A percentile compares a stretch with the other conserved stretches of the same genome.
These are phyloP conservation scores for Hoplodrina blanda DNA, from an alignment of 2,888 invertebrate genomes.

Conservation along the genomic window DNA sequence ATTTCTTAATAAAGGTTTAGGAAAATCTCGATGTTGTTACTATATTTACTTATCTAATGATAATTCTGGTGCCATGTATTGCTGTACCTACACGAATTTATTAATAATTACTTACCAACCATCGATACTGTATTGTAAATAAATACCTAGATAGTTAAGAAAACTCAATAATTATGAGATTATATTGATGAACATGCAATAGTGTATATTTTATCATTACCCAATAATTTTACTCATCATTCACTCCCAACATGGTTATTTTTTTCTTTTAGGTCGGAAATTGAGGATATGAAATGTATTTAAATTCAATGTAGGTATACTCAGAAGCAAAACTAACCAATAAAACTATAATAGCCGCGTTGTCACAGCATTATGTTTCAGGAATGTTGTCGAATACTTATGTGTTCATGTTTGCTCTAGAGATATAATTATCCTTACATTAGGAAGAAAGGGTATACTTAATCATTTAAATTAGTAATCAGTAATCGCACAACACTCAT, in stretches of 20 bases:
- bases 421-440: too few species aligned
- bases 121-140: slow-evolving; percentile 60
- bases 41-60: slow-evolving; percentile 44
- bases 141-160: slow-evolving; percentile 61
- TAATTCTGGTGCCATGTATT: slow-evolving; percentile 70
- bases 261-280: background rate
- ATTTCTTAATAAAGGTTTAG: slow-evolving; percentile 28
- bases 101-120: slow-evolving; percentile 37
- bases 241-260: background rate
- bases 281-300: background rate
- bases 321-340: background rate
- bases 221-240: slow-evolving; percentile 2
- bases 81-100: slow-evolving; percentile 52
- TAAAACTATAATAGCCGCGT: background rate
- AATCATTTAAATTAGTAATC: background rate
- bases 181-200: slow-evolving; percentile 55
- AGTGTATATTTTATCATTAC: slow-evolving; percentile 33
- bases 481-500: background rate
- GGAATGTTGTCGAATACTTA: too few species aligned
- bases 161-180: slow-evolving; percentile 52
- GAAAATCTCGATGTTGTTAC: slow-evolving; percentile 29
- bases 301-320: background rate
- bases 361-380: background rate
- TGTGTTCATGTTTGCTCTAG: too few species aligned
- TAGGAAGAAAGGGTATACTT: background rate